Base-by-base conservation (phyloP, 2,113 vertebrate species). In the Chitala chitala region DNA sequence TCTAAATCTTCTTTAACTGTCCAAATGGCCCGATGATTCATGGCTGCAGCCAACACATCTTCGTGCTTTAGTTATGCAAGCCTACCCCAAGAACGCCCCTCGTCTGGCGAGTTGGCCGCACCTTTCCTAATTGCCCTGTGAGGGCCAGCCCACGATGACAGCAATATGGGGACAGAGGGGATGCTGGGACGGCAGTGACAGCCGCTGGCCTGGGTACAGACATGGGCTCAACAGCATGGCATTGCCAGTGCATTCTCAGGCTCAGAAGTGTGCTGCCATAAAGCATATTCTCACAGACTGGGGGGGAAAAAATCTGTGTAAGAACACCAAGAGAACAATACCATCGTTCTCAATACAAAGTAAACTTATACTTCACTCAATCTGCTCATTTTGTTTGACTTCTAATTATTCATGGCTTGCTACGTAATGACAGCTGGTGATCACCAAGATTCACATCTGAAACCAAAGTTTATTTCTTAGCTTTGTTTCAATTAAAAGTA, bases 81-180 rank as follows among this genome's bases (percentile, higher is more conserved):
- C n/a, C n/a, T n/a, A n/a, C n/a, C 7, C 17, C 5, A 31, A 0
- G 5, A 46, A 69, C 1, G 20, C 29, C 44, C 68, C 48, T 50
- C 46, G 1, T 17, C 29, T 12, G 15, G 15, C 33, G 12, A 13
- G 4, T 15, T 24, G 29, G 44, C 31, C 8, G 24, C 46, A 29
- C 24, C 44, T 20, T 20, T 46, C 44, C 66, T 31, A 24, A 24
- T 29, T 31, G 68, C 44, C 68, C 9, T 7, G 44, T 2, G 13
- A 53, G 46, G 66, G 26, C 22, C 2, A 29, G 26, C 13, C 31
- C 48, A 33, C 24, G 17, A 24, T 12, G 5, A 50, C 68, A 31
- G 68, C 68, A 69, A 69, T 69, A 48, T 29, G 53, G 68, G 68
- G 46, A 26, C 17, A 51, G 64, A 46, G 44, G 63, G 63, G 12